These are phyloP conservation scores for Batillaria attramentaria DNA, from an alignment of 1,140 invertebrate species.

Conservation along the genomic window DNA sequence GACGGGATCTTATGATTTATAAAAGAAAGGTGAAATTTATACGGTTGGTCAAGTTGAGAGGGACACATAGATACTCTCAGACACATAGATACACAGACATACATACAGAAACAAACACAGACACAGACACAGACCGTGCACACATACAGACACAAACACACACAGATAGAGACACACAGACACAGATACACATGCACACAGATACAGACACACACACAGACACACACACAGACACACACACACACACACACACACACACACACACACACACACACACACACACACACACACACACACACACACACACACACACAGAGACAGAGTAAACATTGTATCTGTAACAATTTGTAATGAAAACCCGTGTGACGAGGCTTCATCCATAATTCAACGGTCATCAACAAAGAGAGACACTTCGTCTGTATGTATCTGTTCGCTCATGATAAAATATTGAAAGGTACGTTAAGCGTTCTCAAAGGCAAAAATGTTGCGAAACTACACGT, in stretches of 20 bases:
- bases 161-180: neutral
- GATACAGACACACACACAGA: no score
- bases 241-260: constrained; percentile 9
- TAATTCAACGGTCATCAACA: neutral
- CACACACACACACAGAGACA: neutral
- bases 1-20: no score
- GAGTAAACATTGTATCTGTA: neutral
- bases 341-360: neutral
- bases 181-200: neutral
- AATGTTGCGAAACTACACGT: neutral
- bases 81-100: neutral
- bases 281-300: constrained; percentile 1
- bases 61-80: neutral
- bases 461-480: neutral
- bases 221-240: constrained; percentile 2
- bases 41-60: no score
- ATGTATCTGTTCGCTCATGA: neutral
- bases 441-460: neutral
- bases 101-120: neutral
- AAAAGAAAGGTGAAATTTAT: no score
- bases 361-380: neutral
- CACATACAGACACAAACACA: neutral
- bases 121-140: neutral
- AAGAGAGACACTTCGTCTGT: neutral
- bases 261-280: constrained; percentile 12